Evolutionary conservation across 2,113 vertebrate genomes (phyloP).

Genomic region (Hemibagrus wyckioides): DNA sequence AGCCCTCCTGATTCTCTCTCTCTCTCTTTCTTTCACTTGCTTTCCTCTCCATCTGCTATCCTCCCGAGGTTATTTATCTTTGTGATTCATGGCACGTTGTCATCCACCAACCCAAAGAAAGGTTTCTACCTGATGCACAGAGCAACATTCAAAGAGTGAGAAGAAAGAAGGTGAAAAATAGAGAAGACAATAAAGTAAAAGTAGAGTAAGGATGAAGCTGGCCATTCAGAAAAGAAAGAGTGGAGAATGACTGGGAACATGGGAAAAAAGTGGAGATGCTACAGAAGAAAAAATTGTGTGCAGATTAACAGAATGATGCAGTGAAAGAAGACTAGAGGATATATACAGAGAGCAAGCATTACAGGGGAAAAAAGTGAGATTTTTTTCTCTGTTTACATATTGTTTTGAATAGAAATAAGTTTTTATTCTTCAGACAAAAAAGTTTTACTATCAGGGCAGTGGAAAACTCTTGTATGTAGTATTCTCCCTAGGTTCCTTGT

Average conservation of each 20-base stretch:
- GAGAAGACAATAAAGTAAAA: neutral
- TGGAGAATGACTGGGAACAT: neutral
- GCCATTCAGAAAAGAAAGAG: constrained; percentile 3
- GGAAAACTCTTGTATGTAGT: neutral
- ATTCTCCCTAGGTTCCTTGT: constrained; percentile 24
- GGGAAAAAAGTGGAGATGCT: neutral
- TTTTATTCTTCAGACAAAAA: neutral
- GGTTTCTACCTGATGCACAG: constrained; percentile 28
- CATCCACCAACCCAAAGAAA: constrained; percentile 1
- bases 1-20: neutral
- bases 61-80: constrained; percentile 16
- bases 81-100: constrained; percentile 37
- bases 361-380: neutral
- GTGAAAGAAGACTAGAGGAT: neutral
- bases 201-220: neutral
- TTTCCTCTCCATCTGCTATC: neutral
- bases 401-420: constrained; percentile 37
- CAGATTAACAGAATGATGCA: constrained; percentile 19
- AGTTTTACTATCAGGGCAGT: neutral
- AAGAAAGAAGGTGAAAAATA: neutral
- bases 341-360: neutral
- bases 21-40: neutral
- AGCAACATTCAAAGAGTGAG: neutral
- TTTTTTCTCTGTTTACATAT: constrained; percentile 32
- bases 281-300: constrained; percentile 3